Percentiles rank a stretch among this genome's conserved stretches.
Conservation (phyloP, 2,888 invertebrate genomes). For the Epicampocera succincta region DNA sequence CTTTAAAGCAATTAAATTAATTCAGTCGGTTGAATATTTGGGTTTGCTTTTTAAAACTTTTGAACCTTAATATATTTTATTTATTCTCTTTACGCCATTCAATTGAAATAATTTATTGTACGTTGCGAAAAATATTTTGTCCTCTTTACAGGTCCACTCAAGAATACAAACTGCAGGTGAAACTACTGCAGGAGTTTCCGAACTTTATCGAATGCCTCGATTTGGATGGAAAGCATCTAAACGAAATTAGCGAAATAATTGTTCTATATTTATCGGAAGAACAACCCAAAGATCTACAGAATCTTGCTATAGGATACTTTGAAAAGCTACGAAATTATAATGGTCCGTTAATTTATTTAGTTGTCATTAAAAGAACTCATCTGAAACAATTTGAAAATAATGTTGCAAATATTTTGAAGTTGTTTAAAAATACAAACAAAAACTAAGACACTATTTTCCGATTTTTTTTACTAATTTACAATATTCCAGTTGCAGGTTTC, state of each 20-base stretch:
- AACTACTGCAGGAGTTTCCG: conserved; percentile 75
- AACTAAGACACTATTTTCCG: background rate
- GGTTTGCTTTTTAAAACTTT: too few relatives aligned
- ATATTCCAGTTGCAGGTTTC: too few relatives aligned
- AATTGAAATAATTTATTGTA: background rate
- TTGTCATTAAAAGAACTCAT: conserved; percentile 75
- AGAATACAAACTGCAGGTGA: conserved; percentile 79
- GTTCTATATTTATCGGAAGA: conserved; percentile 75
- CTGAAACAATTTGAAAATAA: conserved; percentile 75
- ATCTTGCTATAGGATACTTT: conserved; percentile 74
- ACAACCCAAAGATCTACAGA: conserved; percentile 77
- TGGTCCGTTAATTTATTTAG: conserved; percentile 78
- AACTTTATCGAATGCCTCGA: conserved; percentile 76
- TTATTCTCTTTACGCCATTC: too few relatives aligned
- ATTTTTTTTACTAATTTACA: background rate
- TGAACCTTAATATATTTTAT: too few relatives aligned
- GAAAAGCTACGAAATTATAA: conserved; percentile 74
- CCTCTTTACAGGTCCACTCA: conserved; percentile 76
- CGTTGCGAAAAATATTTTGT: background rate
- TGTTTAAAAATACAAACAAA: conserved; percentile 63
- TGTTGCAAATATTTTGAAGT: conserved; percentile 72
- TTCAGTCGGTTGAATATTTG: too few relatives aligned
- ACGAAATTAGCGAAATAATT: conserved; percentile 76
- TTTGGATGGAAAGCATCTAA: conserved; percentile 77
- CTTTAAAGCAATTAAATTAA: too few relatives aligned